phyloP scores from a whole-genome alignment of 2,888 invertebrate genomes.

The Octodonta nipae region DNA sequence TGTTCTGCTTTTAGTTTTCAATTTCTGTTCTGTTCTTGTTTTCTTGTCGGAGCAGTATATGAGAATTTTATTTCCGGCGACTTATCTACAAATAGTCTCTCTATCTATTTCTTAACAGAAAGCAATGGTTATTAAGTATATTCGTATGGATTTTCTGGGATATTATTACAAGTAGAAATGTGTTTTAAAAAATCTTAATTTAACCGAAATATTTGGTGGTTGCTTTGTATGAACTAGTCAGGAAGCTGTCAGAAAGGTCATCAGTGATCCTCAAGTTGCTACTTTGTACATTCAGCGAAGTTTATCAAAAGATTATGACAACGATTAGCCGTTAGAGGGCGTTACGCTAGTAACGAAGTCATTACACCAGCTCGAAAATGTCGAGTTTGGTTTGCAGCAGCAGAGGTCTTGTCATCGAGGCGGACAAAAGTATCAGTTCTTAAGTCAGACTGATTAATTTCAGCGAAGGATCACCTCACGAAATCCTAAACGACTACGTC shows the following conservation, averaged over 20 bases:
- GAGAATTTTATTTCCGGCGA: no score
- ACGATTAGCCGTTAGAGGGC: slow-evolving; percentile 72
- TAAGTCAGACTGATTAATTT: slow-evolving; percentile 86
- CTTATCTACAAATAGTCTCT: no score
- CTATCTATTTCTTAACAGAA: no score
- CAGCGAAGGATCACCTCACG: slow-evolving; percentile 94
- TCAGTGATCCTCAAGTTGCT: slow-evolving; percentile 78
- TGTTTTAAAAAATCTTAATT: no score
- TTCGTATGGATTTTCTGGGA: no score
- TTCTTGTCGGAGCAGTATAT: no score
- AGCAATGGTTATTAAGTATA: no score
- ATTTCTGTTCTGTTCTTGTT: no score
- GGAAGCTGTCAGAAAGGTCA: slow-evolving; percentile 81
- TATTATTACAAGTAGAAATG: no score
- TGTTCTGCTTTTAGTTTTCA: no score
- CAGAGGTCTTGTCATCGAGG: slow-evolving; percentile 80
- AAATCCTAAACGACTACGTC: slow-evolving; percentile 89
- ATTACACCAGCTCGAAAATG: slow-evolving; percentile 84
- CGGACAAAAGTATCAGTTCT: slow-evolving; percentile 86
- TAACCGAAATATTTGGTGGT: slow-evolving; percentile 62
- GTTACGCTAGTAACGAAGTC: slow-evolving; percentile 85
- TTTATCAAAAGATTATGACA: slow-evolving; percentile 84
- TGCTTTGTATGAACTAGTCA: slow-evolving; percentile 66
- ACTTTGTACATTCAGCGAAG: slow-evolving; percentile 80
- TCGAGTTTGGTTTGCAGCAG: slow-evolving; percentile 86